Percentiles rank a stretch among this genome's conserved stretches.
phyloP scores from a whole-genome alignment of 2,888 invertebrate species.

The Embidobia sp. region DNA sequence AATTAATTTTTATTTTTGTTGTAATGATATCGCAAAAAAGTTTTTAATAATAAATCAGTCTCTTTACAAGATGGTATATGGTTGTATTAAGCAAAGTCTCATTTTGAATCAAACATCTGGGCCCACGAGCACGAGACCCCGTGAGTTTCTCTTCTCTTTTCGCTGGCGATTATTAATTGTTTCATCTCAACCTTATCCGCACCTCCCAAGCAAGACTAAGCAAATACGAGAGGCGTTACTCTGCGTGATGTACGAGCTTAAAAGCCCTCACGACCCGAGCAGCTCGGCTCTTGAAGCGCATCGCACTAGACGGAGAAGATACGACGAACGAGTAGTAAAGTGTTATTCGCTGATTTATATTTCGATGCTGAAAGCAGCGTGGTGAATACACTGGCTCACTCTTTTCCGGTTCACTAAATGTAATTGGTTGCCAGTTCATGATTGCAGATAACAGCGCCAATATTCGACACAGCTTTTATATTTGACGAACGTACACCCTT shows the following conservation, averaged over 20 bases:
- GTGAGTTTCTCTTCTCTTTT: conserved; percentile 61
- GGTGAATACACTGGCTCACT: conserved; percentile 70
- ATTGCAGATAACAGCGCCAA: conserved; percentile 71
- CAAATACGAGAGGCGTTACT: conserved; percentile 81
- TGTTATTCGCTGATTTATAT: conserved; percentile 77
- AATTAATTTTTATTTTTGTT: too few relatives aligned
- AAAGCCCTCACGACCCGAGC: conserved; percentile 75
- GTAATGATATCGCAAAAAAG: too few relatives aligned
- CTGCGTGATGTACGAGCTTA: conserved; percentile 80
- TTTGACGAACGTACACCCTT: conserved; percentile 47
- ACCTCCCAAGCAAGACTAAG: conserved; percentile 79
- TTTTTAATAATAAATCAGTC: too few relatives aligned
- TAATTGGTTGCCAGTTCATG: conserved; percentile 77
- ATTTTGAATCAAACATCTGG: conserved; percentile 64
- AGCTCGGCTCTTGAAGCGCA: conserved; percentile 48
- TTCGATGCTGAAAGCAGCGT: conserved; percentile 73
- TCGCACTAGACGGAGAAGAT: conserved; percentile 49
- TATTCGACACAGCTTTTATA: conserved; percentile 59
- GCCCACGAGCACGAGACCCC: conserved; percentile 42
- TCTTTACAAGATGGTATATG: too few relatives aligned
- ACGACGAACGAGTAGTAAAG: conserved; percentile 61
- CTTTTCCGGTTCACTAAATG: conserved; percentile 79
- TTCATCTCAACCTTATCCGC: conserved; percentile 79
- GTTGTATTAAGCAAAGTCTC: conserved; percentile 13
- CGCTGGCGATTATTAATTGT: conserved; percentile 78